Evolutionary conservation across 2,797 vertebrate genomes (phyloP).

Genomic region (Sebastiscus tertius): DNA sequence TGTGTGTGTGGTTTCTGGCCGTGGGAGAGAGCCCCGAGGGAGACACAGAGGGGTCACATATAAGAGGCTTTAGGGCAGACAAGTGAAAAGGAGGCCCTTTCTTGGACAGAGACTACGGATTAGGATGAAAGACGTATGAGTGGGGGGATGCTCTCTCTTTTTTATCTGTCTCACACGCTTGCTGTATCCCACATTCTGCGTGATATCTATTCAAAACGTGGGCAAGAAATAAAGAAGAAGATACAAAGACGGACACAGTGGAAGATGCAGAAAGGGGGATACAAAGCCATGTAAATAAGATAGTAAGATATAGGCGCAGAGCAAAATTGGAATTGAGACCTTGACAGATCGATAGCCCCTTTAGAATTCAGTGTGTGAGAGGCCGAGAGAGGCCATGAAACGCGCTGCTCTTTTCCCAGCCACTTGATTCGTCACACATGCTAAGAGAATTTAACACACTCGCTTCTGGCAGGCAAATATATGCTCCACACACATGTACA

Average conservation of each 20-base stretch:
- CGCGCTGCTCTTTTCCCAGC: constrained; percentile 78
- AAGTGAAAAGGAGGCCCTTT: constrained; percentile 83
- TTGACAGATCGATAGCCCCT: constrained; percentile 71
- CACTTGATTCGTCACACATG: constrained; percentile 82
- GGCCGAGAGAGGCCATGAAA: constrained; percentile 68
- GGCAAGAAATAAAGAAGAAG: constrained; percentile 30
- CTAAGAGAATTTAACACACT: constrained; percentile 83
- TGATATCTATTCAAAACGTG: constrained; percentile 52
- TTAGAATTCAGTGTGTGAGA: constrained; percentile 66
- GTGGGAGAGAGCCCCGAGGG: constrained; percentile 75
- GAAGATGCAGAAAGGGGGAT: constrained; percentile 1
- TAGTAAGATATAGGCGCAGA: constrained; percentile 26
- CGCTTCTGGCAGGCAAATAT: constrained; percentile 61
- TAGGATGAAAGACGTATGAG: constrained; percentile 79
- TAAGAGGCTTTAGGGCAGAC: constrained; percentile 81
- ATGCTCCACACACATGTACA: constrained; percentile 66
- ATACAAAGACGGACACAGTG: constrained; percentile 34
- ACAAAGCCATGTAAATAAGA: constrained; percentile 50
- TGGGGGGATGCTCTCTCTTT: constrained; percentile 72
- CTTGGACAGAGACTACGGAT: constrained; percentile 80
- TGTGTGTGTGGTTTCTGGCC: constrained; percentile 53
- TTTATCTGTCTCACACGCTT: constrained; percentile 66
- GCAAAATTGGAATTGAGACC: constrained; percentile 47
- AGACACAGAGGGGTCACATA: constrained; percentile 74
- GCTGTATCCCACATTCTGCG: constrained; percentile 55